Conservation (phyloP, 2,797 vertebrate genomes). For the Rhinogobio ventralis region DNA sequence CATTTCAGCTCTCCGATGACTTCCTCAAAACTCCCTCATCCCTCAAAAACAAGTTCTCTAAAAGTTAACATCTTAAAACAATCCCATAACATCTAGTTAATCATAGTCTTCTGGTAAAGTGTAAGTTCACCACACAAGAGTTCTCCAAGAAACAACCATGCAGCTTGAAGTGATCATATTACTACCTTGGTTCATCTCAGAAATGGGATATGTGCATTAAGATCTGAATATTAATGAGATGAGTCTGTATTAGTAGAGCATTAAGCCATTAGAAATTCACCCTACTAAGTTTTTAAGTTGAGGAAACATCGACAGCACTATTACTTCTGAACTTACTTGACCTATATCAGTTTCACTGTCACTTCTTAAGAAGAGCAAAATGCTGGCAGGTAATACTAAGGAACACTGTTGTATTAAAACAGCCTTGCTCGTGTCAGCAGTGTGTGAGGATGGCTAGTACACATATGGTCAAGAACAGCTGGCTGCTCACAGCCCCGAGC, state of each 20-base stretch:
- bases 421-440: slow-evolving; percentile 25
- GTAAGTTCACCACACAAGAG: not conserved
- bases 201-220: slow-evolving; percentile 22
- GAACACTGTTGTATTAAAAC: slow-evolving; percentile 20
- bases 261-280: not conserved
- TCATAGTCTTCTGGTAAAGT: not conserved
- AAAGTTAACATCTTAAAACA: not conserved
- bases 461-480: slow-evolving; percentile 46
- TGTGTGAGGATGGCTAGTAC: slow-evolving; percentile 17
- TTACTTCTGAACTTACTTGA: not conserved
- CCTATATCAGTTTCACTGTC: not conserved
- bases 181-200: not conserved
- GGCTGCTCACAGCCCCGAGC: slow-evolving; percentile 36
- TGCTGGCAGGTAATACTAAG: slow-evolving; percentile 31
- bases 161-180: not conserved
- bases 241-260: slow-evolving; percentile 5
- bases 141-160: slow-evolving; percentile 23
- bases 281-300: not conserved
- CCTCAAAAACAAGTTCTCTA: not conserved
- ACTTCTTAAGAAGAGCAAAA: not conserved
- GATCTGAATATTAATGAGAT: slow-evolving; percentile 31
- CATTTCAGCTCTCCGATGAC: not conserved
- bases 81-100: not conserved
- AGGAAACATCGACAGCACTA: not conserved
- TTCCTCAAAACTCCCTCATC: not conserved